phyloP scores from a whole-genome alignment of 2,113 vertebrate genomes.

The Cromileptes altivelis region DNA sequence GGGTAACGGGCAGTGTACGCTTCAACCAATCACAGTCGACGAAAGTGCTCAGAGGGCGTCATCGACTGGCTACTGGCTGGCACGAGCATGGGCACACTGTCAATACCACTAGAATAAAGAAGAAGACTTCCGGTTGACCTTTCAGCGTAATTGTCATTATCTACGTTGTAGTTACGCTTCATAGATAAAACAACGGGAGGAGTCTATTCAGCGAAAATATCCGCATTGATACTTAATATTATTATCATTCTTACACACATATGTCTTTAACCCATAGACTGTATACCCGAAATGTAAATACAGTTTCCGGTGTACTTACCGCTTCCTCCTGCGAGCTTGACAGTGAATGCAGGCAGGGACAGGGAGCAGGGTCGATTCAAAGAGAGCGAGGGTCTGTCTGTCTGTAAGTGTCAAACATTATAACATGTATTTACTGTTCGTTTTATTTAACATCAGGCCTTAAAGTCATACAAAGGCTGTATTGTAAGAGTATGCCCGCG shows the following conservation, averaged over 20 bases:
- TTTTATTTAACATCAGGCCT: background rate
- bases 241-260: background rate
- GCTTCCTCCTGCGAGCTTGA: background rate
- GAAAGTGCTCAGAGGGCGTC: background rate
- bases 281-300: accelerated
- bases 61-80: no score
- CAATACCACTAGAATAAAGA: background rate
- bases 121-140: constrained; percentile 8
- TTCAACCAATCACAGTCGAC: background rate
- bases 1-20: background rate
- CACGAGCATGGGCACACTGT: background rate
- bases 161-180: background rate
- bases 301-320: constrained; percentile 6
- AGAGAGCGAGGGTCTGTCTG: constrained; percentile 8
- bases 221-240: background rate
- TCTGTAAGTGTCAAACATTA: constrained; percentile 31
- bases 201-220: no score
- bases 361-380: constrained; percentile 1
- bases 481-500: background rate
- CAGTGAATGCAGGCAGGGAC: background rate
- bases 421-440: background rate
- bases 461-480: background rate
- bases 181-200: background rate
- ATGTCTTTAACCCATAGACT: background rate
- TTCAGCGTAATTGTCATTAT: constrained; percentile 22